These are phyloP conservation scores for Araneus ventricosus DNA, from an alignment of 1,140 invertebrate species.

Conservation along the genomic window DNA sequence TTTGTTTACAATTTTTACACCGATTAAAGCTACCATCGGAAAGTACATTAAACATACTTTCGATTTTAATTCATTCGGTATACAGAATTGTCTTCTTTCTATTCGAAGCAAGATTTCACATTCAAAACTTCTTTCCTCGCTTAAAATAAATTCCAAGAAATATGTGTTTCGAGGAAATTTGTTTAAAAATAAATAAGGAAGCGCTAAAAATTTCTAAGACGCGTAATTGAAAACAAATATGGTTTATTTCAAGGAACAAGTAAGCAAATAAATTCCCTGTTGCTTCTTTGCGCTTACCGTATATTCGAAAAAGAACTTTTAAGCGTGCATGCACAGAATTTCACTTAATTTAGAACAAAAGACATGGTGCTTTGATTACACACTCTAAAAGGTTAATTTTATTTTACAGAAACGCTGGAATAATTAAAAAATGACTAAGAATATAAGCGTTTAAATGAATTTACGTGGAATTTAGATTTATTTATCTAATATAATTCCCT, in stretches of 20 bases:
- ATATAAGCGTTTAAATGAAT: not conserved
- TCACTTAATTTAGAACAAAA: not conserved
- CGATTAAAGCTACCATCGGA: no score
- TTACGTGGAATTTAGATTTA: not conserved
- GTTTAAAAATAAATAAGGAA: not conserved
- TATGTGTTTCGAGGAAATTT: not conserved
- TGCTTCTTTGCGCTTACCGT: not conserved
- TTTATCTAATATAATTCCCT: not conserved
- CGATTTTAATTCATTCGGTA: no score
- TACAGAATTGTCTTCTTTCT: no score
- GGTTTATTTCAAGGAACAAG: not conserved
- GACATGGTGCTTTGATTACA: not conserved
- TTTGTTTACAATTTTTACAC: no score
- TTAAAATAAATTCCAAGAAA: not conserved
- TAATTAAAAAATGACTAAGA: not conserved
- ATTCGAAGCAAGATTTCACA: no score
- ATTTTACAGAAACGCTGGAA: not conserved
- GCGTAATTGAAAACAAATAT: conserved; percentile 13
- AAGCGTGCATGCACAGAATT: not conserved
- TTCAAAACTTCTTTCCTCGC: not conserved
- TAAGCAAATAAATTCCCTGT: not conserved
- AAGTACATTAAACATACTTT: no score
- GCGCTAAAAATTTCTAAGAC: not conserved
- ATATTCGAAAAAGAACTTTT: not conserved
- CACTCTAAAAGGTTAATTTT: not conserved